Base-by-base conservation (phyloP, 2,888 invertebrate species). In the Pristionchus mayeri region DNA sequence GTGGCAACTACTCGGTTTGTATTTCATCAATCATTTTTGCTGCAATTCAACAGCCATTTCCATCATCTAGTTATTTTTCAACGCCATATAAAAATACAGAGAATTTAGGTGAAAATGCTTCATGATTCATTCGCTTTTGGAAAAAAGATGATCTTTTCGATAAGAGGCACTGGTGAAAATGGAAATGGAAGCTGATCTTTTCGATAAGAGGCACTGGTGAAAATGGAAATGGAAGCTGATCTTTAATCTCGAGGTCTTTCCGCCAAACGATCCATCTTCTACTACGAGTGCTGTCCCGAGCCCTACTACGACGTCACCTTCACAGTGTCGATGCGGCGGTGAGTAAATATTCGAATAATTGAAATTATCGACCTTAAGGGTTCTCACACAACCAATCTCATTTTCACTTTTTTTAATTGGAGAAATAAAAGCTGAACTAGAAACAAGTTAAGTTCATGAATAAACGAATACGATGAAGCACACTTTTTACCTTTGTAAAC, bases 271-370 rank as follows among this genome's bases (percentile, higher is more conserved):
- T 91, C 91, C 48, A 88, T 87, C n/a, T 88, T 89, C 86, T 88
- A 88, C 85, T 92, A 92, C 86, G 92, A 92, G 44, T 92, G 92
- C 81, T 92, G 92, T 76, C 92, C 92, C 4, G 92, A 92, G 60
- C 92, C 92, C 3, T 94, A 94, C 89, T 93, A 98, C 93, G 98
- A 98, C 94, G 96, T 98, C 93, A 98, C 98, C 90, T 98, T 97
- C 94, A 96, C 96, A 92, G 97, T 98, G 93, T 96, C 96, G 94
- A 97, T 98, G 94, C 95, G 98, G 92, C 60, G 90, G 83, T 83
- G 60, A 30, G 60, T 57, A 0, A n/a, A n/a, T n/a, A n/a, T n/a
- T n/a, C n/a, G n/a, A n/a, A n/a, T n/a, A n/a, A n/a, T n/a, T n/a
- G n/a, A n/a, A n/a, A n/a, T n/a, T n/a, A n/a, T n/a, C n/a, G n/a